Evolutionary conservation across 92 coral and sea anemone species (phyloP).

Genomic region (Epizoanthus rinbou): DNA sequence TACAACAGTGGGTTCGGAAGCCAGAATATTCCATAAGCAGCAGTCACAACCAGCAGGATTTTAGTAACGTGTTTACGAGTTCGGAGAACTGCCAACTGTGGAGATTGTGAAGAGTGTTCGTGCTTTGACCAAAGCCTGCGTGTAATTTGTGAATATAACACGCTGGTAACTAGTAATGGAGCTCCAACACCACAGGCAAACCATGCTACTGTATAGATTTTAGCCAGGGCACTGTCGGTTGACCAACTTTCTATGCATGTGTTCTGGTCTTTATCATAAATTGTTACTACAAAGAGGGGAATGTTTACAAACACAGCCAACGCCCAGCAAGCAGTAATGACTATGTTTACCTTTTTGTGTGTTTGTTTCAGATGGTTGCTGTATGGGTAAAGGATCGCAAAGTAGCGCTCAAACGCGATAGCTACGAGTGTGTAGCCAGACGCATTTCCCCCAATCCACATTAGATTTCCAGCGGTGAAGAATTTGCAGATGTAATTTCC

Average conservation of each 20-base stretch:
- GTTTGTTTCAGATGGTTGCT: background rate
- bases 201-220: slow-evolving; percentile 54
- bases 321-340: slow-evolving; percentile 50
- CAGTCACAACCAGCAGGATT: slow-evolving; percentile 51
- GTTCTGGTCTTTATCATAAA: slow-evolving; percentile 44
- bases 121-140: slow-evolving; percentile 53
- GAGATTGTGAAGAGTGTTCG: background rate
- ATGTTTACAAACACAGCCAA: slow-evolving; percentile 47
- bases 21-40: slow-evolving; percentile 58
- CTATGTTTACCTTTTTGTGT: slow-evolving; percentile 11
- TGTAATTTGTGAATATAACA: slow-evolving; percentile 45
- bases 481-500: slow-evolving; percentile 59
- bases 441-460: slow-evolving; percentile 71
- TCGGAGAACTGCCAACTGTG: slow-evolving; percentile 34
- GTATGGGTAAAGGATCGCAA: slow-evolving; percentile 47
- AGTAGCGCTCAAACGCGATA: slow-evolving; percentile 61
- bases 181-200: slow-evolving; percentile 47
- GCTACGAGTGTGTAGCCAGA: slow-evolving; percentile 54
- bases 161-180: slow-evolving; percentile 39
- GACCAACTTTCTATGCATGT: slow-evolving; percentile 56
- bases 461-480: slow-evolving; percentile 60
- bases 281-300: slow-evolving; percentile 55
- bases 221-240: slow-evolving; percentile 36
- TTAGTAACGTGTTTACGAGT: slow-evolving; percentile 52
- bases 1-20: slow-evolving; percentile 59